Percentiles rank a stretch among this genome's conserved stretches.
Evolutionary conservation across 2,113 vertebrate genomes (phyloP).

Genomic region (Daphoenositta chrysoptera): DNA sequence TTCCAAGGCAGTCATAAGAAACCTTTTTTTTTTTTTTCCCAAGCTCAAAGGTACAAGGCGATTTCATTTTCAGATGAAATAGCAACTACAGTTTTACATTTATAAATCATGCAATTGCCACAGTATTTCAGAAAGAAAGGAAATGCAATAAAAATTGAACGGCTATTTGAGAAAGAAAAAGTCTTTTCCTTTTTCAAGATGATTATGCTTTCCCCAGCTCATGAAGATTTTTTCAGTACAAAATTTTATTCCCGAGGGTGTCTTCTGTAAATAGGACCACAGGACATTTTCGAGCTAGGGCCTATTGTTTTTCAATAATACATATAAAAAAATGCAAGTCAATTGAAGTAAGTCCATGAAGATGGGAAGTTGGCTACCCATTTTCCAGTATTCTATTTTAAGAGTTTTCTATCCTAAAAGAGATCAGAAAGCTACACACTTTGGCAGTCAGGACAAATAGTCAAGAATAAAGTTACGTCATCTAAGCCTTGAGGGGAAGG

Average conservation of each 20-base stretch:
- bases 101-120: neutral
- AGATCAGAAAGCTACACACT: neutral
- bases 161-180: neutral
- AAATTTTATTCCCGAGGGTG: neutral
- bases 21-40: neutral
- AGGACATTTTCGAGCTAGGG: neutral
- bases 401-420: neutral
- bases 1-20: neutral
- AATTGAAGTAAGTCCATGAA: neutral
- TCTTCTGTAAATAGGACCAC: neutral
- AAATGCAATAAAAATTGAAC: neutral
- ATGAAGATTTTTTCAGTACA: neutral
- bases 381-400: neutral
- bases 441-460: neutral
- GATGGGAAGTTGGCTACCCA: neutral
- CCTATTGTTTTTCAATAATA: neutral
- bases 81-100: neutral
- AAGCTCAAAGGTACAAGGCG: neutral
- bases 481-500: neutral
- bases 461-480: neutral
- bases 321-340: neutral
- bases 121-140: neutral
- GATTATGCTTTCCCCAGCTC: neutral
- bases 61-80: slow-evolving; percentile 23
- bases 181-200: neutral